These are phyloP conservation scores for Colossoma macropomum DNA, from an alignment of 2,113 vertebrate genomes.

Conservation along the genomic window DNA sequence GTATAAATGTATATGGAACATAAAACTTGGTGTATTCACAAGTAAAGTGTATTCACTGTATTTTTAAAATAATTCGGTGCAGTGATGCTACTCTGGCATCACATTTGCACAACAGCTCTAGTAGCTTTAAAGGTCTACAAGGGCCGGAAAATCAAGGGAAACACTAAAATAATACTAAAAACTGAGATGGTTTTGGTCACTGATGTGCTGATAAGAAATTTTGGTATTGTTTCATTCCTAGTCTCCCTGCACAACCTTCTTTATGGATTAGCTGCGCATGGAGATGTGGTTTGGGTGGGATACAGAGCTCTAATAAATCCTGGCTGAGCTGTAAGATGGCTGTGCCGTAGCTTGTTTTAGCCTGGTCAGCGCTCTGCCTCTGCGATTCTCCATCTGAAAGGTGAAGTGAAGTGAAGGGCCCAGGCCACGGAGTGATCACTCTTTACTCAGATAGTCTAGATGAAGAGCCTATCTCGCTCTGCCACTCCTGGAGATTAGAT, in stretches of 20 bases:
- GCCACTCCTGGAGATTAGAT: conserved; percentile 45
- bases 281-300: conserved; percentile 9
- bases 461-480: conserved; percentile 36
- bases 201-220: too few species aligned
- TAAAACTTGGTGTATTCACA: too few species aligned
- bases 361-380: conserved; percentile 51
- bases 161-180: too few species aligned
- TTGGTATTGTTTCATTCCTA: background rate
- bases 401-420: conserved; percentile 43
- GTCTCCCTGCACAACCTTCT: background rate
- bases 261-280: conserved; percentile 23
- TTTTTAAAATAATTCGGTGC: too few species aligned
- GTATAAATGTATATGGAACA: too few species aligned
- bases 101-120: too few species aligned
- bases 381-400: conserved; percentile 46
- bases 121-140: too few species aligned
- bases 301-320: conserved; percentile 15
- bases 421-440: conserved; percentile 35
- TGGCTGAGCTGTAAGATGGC: conserved; percentile 3
- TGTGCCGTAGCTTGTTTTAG: conserved; percentile 38
- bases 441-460: conserved; percentile 48
- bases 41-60: too few species aligned
- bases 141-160: too few species aligned
- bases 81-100: too few species aligned
- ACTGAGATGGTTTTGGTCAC: too few species aligned